phyloP scores from a whole-genome alignment of 2,113 vertebrate species.

The Aleadryas rufinucha region DNA sequence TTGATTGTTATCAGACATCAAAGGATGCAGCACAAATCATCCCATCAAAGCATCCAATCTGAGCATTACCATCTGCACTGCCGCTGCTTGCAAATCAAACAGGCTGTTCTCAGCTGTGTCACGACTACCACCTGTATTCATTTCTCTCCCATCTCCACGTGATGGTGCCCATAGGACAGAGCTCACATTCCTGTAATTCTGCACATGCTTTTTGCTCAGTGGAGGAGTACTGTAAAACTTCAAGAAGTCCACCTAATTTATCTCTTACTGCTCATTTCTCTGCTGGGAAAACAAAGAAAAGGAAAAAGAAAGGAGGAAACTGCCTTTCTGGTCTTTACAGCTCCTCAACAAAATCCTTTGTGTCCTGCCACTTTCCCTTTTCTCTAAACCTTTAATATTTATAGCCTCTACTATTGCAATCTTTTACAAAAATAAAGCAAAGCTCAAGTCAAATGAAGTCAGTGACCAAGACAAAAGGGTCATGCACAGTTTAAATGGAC shows the following conservation, averaged over 20 bases:
- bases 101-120: neutral
- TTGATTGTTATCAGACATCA: conserved; percentile 53
- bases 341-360: neutral
- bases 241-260: neutral
- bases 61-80: neutral
- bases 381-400: neutral
- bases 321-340: neutral
- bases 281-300: neutral
- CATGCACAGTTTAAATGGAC: neutral
- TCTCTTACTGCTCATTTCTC: neutral
- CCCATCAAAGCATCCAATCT: conserved; percentile 32
- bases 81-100: neutral
- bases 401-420: neutral
- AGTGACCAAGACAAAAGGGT: neutral
- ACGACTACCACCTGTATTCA: neutral
- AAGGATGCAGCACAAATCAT: conserved; percentile 33
- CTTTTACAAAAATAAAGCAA: neutral
- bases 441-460: neutral
- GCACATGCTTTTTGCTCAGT: neutral
- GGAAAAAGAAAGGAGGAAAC: neutral
- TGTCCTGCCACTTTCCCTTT: neutral
- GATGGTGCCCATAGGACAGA: neutral
- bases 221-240: neutral
- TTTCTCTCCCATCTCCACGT: neutral
- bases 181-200: neutral